phyloP scores from a whole-genome alignment of 2,113 vertebrate species.

The Hystrix brachyura region DNA sequence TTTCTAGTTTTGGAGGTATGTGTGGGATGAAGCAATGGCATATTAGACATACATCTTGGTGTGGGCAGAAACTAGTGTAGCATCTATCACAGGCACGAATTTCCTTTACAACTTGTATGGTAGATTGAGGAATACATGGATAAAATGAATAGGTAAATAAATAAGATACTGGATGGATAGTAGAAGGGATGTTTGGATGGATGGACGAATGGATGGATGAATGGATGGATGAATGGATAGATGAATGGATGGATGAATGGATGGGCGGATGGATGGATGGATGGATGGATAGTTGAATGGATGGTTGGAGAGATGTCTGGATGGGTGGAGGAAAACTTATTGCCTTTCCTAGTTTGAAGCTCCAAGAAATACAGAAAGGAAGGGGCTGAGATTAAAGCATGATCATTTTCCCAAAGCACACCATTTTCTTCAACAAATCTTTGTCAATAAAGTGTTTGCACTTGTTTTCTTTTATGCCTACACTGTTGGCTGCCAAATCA shows the following conservation, averaged over 20 bases:
- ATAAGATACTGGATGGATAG: too few relatives aligned
- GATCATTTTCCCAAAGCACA: neutral
- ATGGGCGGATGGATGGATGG: neutral
- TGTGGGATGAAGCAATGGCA: neutral
- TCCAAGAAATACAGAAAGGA: neutral
- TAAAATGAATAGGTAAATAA: neutral
- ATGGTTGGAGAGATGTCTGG: accelerated
- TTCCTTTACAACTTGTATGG: neutral
- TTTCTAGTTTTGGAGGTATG: neutral
- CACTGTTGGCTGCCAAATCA: neutral
- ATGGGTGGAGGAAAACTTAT: neutral
- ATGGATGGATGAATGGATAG: neutral
- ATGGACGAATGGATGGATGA: neutral
- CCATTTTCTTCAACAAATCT: neutral
- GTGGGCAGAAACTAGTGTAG: neutral
- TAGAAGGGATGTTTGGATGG: neutral
- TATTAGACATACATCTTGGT: neutral
- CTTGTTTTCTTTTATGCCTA: too few relatives aligned
- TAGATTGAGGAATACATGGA: neutral
- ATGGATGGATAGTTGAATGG: neutral
- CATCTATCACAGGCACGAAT: accelerated
- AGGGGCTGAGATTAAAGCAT: neutral
- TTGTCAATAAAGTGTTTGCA: neutral
- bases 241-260: neutral
- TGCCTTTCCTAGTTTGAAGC: neutral